Percentiles rank a stretch among this genome's conserved stretches.
Conservation (phyloP, 2,113 vertebrate genomes). For the Odobenus rosmarus region DNA sequence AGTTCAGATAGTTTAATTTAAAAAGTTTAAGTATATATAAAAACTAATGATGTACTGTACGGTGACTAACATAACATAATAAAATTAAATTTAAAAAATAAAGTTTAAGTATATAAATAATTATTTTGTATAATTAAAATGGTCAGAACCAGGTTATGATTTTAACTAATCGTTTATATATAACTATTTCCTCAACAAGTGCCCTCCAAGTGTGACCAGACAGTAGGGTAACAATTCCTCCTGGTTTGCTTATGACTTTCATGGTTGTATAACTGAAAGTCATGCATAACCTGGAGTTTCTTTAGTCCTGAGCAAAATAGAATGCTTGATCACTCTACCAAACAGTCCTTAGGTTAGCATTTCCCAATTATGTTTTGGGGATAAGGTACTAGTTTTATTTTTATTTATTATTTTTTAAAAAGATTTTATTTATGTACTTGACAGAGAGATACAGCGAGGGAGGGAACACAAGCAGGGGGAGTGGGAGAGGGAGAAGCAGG, state of each 20-base stretch:
- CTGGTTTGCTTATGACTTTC: not conserved
- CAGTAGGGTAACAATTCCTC: not conserved
- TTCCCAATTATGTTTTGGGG: conserved; percentile 14
- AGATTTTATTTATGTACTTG: too few species aligned
- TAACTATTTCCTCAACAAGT: conserved; percentile 22
- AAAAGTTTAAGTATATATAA: not conserved
- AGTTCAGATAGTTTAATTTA: not conserved
- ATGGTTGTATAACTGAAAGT: not conserved
- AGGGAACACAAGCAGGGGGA: too few species aligned
- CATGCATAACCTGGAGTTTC: not conserved
- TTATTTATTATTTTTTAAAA: too few species aligned
- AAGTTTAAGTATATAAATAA: not conserved
- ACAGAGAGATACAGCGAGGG: too few species aligned
- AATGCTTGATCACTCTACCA: not conserved
- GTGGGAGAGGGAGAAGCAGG: too few species aligned
- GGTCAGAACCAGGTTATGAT: not conserved
- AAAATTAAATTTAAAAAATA: too few species aligned
- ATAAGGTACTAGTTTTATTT: not conserved
- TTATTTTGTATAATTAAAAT: conserved; percentile 13
- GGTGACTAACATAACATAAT: too few species aligned
- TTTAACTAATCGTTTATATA: not conserved
- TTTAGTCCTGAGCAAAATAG: not conserved
- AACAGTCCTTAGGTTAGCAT: conserved; percentile 8
- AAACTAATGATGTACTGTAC: too few species aligned
- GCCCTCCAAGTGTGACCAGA: not conserved